Evolutionary conservation across 2,797 vertebrate species (phyloP).

Genomic region (Gadopsis bispinosus): DNA sequence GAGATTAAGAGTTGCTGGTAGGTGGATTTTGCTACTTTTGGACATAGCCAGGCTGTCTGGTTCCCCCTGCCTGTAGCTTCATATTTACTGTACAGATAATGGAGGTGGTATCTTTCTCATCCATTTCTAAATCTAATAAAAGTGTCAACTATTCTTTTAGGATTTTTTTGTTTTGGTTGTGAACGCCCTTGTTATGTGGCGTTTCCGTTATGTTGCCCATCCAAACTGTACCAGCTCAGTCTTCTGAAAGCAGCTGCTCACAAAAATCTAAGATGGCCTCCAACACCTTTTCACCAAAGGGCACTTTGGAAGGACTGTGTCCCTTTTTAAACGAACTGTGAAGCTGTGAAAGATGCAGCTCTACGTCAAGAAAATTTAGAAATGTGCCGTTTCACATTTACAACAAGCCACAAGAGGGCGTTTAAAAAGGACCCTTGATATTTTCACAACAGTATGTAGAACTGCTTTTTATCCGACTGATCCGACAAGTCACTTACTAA

Average conservation of each 20-base stretch:
- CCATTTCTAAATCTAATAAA: background rate
- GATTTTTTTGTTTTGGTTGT: background rate
- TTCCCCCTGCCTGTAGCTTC: background rate
- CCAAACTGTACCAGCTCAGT: slow-evolving; percentile 1
- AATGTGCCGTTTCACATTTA: background rate
- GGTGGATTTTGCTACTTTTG: background rate
- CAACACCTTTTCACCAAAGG: slow-evolving; percentile 34
- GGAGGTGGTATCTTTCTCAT: background rate
- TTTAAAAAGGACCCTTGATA: background rate
- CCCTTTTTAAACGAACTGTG: slow-evolving; percentile 22
- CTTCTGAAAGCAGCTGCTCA: slow-evolving; percentile 39
- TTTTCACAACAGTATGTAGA: background rate
- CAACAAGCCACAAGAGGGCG: too few species aligned
- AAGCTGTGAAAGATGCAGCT: slow-evolving; percentile 5
- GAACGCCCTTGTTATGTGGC: background rate
- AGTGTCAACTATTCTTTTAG: background rate
- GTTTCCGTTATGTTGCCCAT: slow-evolving; percentile 5
- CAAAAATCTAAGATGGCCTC: slow-evolving; percentile 21
- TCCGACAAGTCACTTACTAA: background rate
- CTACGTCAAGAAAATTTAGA: background rate
- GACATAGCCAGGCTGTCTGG: background rate
- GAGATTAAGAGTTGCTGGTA: background rate
- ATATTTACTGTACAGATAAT: background rate
- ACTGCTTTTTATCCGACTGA: background rate
- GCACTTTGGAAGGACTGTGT: slow-evolving; percentile 36